A percentile compares a stretch with the other conserved stretches of the same genome.
These are phyloP conservation scores for Spodoptera littoralis DNA, from an alignment of 2,888 invertebrate genomes.

Conservation along the genomic window DNA sequence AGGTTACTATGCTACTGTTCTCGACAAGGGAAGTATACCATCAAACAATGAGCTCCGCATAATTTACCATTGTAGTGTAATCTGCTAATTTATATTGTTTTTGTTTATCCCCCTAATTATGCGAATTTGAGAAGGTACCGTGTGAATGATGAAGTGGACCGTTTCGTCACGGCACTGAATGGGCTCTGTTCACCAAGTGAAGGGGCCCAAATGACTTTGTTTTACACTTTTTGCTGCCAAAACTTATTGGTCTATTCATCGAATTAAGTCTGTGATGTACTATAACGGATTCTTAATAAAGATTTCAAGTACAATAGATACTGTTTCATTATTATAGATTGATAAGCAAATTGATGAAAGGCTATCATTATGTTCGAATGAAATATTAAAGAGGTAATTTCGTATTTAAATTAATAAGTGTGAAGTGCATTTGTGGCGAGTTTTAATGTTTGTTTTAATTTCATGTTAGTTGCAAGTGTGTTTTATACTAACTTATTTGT, in stretches of 20 bases:
- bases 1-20: conserved; percentile 6
- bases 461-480: background rate
- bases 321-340: conserved; percentile 5
- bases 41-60: conserved; percentile 25
- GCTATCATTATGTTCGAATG: background rate
- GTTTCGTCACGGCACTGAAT: conserved; percentile 68
- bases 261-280: conserved; percentile 16
- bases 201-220: conserved; percentile 49
- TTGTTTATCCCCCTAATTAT: conserved; percentile 62
- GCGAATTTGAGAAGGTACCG: conserved; percentile 74
- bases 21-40: conserved; percentile 17
- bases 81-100: conserved; percentile 49
- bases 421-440: conserved; percentile 18
- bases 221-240: conserved; percentile 32
- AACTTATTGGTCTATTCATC: conserved; percentile 10
- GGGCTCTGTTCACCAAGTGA: conserved; percentile 48
- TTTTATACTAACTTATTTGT: too few relatives aligned
- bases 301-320: conserved; percentile 17
- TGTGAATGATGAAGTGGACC: conserved; percentile 72
- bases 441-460: conserved; percentile 4
- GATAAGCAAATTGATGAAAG: conserved; percentile 27
- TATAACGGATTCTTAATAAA: conserved; percentile 15
- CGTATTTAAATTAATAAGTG: conserved; percentile 9
- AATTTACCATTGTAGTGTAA: conserved; percentile 44
- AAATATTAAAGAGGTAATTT: conserved; percentile 2